These are phyloP conservation scores for Drosophila dunni DNA, from an alignment of 1,140 invertebrate species.

Conservation along the genomic window DNA sequence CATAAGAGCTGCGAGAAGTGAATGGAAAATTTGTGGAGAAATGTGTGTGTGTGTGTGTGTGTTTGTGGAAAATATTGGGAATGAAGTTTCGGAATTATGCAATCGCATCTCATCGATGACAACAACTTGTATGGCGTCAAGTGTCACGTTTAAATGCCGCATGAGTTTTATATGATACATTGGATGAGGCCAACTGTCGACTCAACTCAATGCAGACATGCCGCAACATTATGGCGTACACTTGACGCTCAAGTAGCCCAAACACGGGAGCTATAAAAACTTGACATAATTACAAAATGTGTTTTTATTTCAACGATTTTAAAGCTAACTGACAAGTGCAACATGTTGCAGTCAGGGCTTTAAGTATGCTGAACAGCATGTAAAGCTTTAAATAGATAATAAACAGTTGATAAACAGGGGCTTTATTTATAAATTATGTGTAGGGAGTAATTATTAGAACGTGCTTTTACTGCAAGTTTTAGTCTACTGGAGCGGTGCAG, in stretches of 20 bases:
- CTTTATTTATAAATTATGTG: too few relatives aligned
- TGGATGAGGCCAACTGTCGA: conserved; percentile 58
- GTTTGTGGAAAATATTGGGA: conserved; percentile 44
- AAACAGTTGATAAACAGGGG: too few relatives aligned
- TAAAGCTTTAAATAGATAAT: too few relatives aligned
- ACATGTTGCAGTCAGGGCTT: neutral
- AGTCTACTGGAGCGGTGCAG: too few relatives aligned
- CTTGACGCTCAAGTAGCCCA: neutral
- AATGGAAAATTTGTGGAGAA: neutral
- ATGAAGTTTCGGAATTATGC: conserved; percentile 62
- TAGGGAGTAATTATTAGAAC: too few relatives aligned
- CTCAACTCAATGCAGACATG: neutral
- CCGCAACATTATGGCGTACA: neutral
- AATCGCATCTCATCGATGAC: conserved; percentile 6
- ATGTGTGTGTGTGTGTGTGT: conserved; percentile 5
- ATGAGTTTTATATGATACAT: conserved; percentile 69
- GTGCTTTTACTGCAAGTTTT: too few relatives aligned
- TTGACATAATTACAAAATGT: conserved; percentile 58
- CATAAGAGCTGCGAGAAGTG: neutral
- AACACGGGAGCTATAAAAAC: conserved; percentile 39
- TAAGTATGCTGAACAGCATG: neutral
- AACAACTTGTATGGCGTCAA: conserved; percentile 23
- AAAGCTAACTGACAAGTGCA: conserved; percentile 20
- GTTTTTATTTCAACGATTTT: conserved; percentile 48
- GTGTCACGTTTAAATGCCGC: conserved; percentile 70